phyloP scores from a whole-genome alignment of 30 jellyfish, hydroid and myxozoan genomes.

The Aurelia sp. region DNA sequence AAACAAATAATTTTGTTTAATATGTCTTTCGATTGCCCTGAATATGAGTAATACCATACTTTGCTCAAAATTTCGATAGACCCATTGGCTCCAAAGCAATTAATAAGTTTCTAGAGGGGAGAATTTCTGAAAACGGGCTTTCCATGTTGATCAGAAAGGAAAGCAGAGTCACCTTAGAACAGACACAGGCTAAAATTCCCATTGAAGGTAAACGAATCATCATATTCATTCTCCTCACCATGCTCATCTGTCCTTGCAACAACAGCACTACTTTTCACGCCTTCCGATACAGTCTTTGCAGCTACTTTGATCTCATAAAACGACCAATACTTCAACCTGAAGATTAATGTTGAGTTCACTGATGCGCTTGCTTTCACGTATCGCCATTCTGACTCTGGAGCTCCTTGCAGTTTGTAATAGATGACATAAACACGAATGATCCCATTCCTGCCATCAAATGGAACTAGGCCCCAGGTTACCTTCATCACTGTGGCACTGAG shows the following conservation, averaged over 20 bases:
- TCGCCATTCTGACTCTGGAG: constrained; percentile 26
- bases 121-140: too few relatives aligned
- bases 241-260: constrained; percentile 44
- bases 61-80: too few relatives aligned
- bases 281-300: constrained; percentile 24
- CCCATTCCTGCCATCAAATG: constrained; percentile 32
- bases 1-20: too few relatives aligned
- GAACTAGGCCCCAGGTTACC: constrained; percentile 41
- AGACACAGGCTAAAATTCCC: too few relatives aligned
- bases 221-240: constrained; percentile 12
- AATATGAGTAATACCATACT: too few relatives aligned
- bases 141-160: too few relatives aligned
- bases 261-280: constrained; percentile 27
- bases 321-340: constrained; percentile 25
- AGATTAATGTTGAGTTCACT: constrained; percentile 1
- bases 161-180: too few relatives aligned
- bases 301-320: constrained; percentile 40
- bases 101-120: too few relatives aligned
- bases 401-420: constrained; percentile 26
- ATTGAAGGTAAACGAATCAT: background rate
- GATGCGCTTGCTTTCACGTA: constrained; percentile 24
- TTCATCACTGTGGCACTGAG: constrained; percentile 16
- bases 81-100: too few relatives aligned
- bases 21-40: too few relatives aligned
- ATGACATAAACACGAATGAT: constrained; percentile 23